phyloP scores from a whole-genome alignment of 2,888 invertebrate species.

The Rhyacophila evoluta region DNA sequence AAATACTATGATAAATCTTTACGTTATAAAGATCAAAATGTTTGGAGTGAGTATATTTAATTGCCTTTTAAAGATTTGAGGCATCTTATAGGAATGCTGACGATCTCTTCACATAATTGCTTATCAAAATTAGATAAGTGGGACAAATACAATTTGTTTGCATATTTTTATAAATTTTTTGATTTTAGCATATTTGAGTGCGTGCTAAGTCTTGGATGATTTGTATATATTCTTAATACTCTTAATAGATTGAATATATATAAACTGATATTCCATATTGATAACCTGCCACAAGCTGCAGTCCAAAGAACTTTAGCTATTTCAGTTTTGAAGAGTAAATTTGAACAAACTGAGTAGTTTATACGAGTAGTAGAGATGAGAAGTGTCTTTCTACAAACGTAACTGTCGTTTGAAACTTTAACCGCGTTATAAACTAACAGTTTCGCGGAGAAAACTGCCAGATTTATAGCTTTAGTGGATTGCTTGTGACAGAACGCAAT shows the following conservation, averaged over 20 bases:
- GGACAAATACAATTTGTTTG: too few species aligned
- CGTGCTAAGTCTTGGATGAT: too few species aligned
- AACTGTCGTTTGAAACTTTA: conserved; percentile 41
- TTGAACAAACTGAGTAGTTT: not conserved
- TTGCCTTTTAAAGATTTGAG: too few species aligned
- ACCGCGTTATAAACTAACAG: conserved; percentile 48
- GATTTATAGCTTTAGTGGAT: conserved; percentile 42
- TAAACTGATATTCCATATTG: not conserved
- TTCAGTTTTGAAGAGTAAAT: not conserved
- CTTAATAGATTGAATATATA: not conserved
- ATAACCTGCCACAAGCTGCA: not conserved
- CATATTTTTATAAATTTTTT: too few species aligned
- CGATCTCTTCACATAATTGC: too few species aligned
- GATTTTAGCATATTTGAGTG: too few species aligned
- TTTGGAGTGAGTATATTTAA: too few species aligned
- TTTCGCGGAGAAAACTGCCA: conserved; percentile 36
- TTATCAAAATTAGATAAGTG: too few species aligned
- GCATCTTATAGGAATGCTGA: too few species aligned
- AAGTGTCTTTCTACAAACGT: not conserved
- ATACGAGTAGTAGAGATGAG: not conserved
- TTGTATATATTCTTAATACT: too few species aligned
- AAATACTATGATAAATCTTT: too few species aligned
- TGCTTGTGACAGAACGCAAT: conserved; percentile 42
- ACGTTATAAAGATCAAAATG: too few species aligned
- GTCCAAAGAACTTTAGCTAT: not conserved